Percentiles rank a stretch among this genome's conserved stretches.
These are phyloP conservation scores for Thunnus albacares DNA, from an alignment of 2,797 vertebrate species.

Conservation along the genomic window DNA sequence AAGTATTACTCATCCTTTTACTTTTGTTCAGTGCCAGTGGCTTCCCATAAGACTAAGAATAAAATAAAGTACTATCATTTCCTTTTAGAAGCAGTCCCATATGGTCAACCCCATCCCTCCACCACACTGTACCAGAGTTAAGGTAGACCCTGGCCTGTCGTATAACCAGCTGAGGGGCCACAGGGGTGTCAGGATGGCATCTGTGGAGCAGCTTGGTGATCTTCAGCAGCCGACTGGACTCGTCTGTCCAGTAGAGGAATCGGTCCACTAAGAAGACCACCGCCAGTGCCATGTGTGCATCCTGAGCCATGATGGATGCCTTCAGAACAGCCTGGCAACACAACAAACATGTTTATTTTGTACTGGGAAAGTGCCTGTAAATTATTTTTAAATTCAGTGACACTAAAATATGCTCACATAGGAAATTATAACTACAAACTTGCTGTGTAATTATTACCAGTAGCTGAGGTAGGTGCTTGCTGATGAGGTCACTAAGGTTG, in stretches of 20 bases:
- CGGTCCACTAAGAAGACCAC: conserved; percentile 92
- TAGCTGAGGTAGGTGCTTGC: conserved; percentile 85
- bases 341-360: not conserved
- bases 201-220: conserved; percentile 90
- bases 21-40: not conserved
- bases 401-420: not conserved
- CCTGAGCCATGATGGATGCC: conserved; percentile 84
- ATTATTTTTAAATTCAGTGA: not conserved
- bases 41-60: not conserved
- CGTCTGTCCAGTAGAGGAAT: conserved; percentile 93
- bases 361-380: not conserved
- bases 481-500: conserved; percentile 92
- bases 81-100: not conserved
- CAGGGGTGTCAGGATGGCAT: conserved; percentile 80
- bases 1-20: not conserved
- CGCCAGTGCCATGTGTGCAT: conserved; percentile 84
- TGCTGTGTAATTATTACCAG: conserved; percentile 87
- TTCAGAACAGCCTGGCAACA: conserved; percentile 87
- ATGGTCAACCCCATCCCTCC: not conserved
- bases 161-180: conserved; percentile 94
- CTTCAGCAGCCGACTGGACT: conserved; percentile 88
- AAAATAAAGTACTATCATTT: not conserved
- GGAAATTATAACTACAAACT: not conserved
- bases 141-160: conserved; percentile 92
- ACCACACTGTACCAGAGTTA: conserved; percentile 86